A percentile compares a stretch with the other conserved stretches of the same genome.
These are phyloP conservation scores for Bilobella aurantiaca DNA, from an alignment of 1,140 invertebrate genomes.

Conservation along the genomic window DNA sequence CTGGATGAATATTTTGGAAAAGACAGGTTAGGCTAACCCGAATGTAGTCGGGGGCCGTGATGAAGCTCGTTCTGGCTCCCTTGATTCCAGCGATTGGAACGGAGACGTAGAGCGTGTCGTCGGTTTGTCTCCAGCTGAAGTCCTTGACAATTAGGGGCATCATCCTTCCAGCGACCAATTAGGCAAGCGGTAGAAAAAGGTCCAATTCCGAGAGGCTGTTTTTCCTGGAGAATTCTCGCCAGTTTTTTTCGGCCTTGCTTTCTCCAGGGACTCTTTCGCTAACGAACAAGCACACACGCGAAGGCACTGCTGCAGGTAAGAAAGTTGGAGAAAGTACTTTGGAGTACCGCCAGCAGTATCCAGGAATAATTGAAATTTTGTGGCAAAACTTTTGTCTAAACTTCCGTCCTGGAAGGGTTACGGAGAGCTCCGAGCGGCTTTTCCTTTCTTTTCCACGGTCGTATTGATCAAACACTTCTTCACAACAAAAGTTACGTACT, in stretches of 20 bases:
- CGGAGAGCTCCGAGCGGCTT: no score
- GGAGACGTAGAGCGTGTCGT: conserved; percentile 45
- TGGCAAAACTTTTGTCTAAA: not conserved
- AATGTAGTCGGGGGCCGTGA: conserved; percentile 52
- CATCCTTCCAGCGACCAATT: conserved; percentile 2
- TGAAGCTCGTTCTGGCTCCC: conserved; percentile 49
- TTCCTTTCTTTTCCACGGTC: not conserved
- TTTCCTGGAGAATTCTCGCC: not conserved
- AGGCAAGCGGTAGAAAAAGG: not conserved
- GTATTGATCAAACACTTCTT: conserved; percentile 1
- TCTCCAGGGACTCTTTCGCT: not conserved
- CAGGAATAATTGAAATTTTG: not conserved
- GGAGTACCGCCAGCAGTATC: not conserved
- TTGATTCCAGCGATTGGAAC: conserved; percentile 47
- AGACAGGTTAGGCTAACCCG: no score
- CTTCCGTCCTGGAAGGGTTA: not conserved
- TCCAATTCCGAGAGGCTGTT: not conserved
- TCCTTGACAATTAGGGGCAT: conserved; percentile 63
- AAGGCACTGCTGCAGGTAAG: no score
- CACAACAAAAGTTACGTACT: not conserved
- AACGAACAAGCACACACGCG: not conserved
- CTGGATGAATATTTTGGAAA: no score
- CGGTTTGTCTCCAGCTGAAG: conserved; percentile 56
- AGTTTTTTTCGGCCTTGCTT: not conserved
- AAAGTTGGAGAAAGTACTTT: no score